A percentile compares a stretch with the other conserved stretches of the same genome.
Evolutionary conservation across 2,888 invertebrate species (phyloP).

Genomic region (Acleris holmiana): DNA sequence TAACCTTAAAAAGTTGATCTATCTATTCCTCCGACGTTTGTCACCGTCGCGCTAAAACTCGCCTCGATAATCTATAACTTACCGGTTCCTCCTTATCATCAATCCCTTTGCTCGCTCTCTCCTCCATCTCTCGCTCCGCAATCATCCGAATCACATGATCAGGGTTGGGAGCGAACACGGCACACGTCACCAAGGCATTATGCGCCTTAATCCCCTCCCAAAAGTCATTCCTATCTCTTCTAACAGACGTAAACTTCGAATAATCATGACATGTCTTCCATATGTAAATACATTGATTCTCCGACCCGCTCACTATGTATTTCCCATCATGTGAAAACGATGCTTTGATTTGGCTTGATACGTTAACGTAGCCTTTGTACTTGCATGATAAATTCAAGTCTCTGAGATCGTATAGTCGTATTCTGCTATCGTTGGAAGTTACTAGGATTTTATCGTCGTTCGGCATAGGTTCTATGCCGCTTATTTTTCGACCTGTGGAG

Average conservation of each 20-base stretch:
- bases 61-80: constrained; percentile 42
- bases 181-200: constrained; percentile 97
- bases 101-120: constrained; percentile 48
- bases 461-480: constrained; percentile 98
- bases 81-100: constrained; percentile 68
- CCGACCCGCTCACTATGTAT: constrained; percentile 98
- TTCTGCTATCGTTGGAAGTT: constrained; percentile 98
- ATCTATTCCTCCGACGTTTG: no score
- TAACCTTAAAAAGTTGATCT: no score
- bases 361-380: constrained; percentile 95
- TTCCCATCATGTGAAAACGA: constrained; percentile 99
- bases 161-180: constrained; percentile 98
- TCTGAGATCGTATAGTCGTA: constrained; percentile 96
- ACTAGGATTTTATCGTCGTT: constrained; percentile 97
- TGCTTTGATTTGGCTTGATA: constrained; percentile 98
- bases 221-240: constrained; percentile 97
- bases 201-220: constrained; percentile 97
- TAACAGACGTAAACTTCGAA: constrained; percentile 95
- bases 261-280: constrained; percentile 99
- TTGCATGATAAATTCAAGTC: constrained; percentile 98
- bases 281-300: constrained; percentile 98
- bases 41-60: no score
- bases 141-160: constrained; percentile 93
- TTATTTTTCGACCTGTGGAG: constrained; percentile 96
- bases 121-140: constrained; percentile 79